A percentile compares a stretch with the other conserved stretches of the same genome.
These are phyloP conservation scores for Zygaena filipendulae DNA, from an alignment of 2,888 invertebrate species.

Conservation along the genomic window DNA sequence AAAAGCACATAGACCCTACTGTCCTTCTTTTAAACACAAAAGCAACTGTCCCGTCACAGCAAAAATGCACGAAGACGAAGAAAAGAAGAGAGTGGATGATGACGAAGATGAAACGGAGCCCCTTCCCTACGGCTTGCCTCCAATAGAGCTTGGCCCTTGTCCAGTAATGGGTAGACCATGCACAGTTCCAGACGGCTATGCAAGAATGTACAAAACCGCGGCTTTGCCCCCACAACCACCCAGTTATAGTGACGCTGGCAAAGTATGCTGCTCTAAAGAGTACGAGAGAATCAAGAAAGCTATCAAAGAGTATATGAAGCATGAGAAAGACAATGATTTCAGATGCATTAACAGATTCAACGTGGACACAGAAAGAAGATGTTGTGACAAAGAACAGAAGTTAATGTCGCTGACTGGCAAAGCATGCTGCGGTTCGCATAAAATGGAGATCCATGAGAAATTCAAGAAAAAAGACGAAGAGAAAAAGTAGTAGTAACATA, in stretches of 20 bases:
- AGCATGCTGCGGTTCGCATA: conserved; percentile 50
- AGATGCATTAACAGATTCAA: conserved; percentile 50
- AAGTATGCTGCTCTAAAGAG: conserved; percentile 59
- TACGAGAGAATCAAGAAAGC: conserved; percentile 55
- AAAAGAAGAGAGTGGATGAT: conserved; percentile 35
- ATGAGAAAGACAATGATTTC: conserved; percentile 43
- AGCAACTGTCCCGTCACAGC: conserved; percentile 40
- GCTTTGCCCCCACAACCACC: conserved; percentile 35
- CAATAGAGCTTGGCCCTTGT: conserved; percentile 54
- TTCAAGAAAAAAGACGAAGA: conserved; percentile 28
- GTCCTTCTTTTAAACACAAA: conserved; percentile 51
- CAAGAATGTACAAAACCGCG: conserved; percentile 52
- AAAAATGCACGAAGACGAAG: conserved; percentile 22
- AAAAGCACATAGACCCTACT: conserved; percentile 45
- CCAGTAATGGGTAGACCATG: conserved; percentile 56
- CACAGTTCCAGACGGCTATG: conserved; percentile 50
- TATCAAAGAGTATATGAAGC: conserved; percentile 44
- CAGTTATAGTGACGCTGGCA: conserved; percentile 49
- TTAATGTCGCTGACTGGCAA: conserved; percentile 40
- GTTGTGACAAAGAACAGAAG: conserved; percentile 53
- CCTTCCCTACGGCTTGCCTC: conserved; percentile 53
- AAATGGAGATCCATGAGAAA: conserved; percentile 46
- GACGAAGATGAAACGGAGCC: conserved; percentile 46
- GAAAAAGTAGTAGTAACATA: conserved; percentile 19
- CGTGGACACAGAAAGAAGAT: conserved; percentile 49